Percentiles rank a stretch among this genome's conserved stretches.
Conservation (phyloP, 2,888 invertebrate species). For the Aquatica leii region DNA sequence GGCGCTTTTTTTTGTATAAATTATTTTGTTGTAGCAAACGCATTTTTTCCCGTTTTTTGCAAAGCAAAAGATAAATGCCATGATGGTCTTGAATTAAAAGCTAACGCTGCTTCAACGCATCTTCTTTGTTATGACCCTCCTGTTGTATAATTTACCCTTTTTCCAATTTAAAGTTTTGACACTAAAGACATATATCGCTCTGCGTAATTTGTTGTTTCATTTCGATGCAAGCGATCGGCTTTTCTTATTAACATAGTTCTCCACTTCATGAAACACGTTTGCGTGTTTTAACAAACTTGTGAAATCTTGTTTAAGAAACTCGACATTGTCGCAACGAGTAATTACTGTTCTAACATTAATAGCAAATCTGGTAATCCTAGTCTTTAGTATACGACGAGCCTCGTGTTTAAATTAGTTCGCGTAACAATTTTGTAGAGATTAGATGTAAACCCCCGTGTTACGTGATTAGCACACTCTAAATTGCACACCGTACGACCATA, state of each 20-base stretch:
- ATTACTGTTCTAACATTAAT: constrained; percentile 6
- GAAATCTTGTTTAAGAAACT: background rate
- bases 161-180: constrained; percentile 4
- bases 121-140: background rate
- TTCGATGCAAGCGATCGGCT: constrained; percentile 4
- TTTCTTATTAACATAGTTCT: constrained; percentile 4
- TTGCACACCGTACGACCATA: background rate
- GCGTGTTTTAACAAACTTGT: background rate
- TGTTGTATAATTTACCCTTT: constrained; percentile 5
- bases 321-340: no score
- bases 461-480: background rate
- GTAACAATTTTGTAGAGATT: background rate
- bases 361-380: no score
- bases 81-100: background rate
- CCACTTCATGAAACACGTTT: constrained; percentile 1
- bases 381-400: no score
- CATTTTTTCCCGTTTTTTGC: no score
- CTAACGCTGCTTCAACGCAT: background rate
- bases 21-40: no score
- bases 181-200: no score
- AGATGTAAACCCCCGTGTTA: background rate
- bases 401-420: no score
- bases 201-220: constrained; percentile 8
- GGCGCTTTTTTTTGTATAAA: no score
- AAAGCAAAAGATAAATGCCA: no score